Evolutionary conservation across 2,113 vertebrate species (phyloP), one percentile per base, ranked within the genome.

Genomic region (Dipodomys stephensi): DNA sequence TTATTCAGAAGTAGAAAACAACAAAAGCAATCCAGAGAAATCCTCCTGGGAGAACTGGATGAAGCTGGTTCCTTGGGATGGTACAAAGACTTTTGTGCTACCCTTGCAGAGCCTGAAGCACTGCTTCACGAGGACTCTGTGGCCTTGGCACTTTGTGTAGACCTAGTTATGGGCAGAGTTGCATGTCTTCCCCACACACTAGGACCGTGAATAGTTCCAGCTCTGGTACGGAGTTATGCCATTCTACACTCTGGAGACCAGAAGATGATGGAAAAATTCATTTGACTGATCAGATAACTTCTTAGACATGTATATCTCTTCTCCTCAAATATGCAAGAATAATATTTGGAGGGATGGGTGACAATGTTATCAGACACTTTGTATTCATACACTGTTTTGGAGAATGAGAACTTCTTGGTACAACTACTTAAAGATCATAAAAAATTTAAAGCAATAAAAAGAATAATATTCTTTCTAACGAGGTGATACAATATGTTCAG

Each of bases 81-180:
- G 4, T 39, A 5, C 67, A 77, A 46, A 49, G 57, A 39, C 39
- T 39, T 39, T 39, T 39, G 39, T 6, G 13, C 30, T 69, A 5
- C 30, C 53, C n/a, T 15, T 13, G 64, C 32, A 39, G 81, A 39
- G 4, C 32, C 49, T 4, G 3, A 62, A 27, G 62, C 22, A 10
- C 27, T 15, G 1, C 2, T 0, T 11, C 4, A 11, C 1, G 2
- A 13, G 4, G 25, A 18, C 6, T 79, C 57, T 13, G 1, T 57
- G 3, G 10, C 13, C 19, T 20, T 89, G 86, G 65, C 46, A 18
- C 44, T 64, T 73, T 91, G 11, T 91, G 60, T n/a, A 32, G 39
- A 74, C 16, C 6, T 25, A n/a, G 19, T 44, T 71, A n/a, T 23
- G 8, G 11, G 72, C n/a, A 68, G 49, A n/a, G 11, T 0, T 32